Evolutionary conservation across 1,140 invertebrate genomes (phyloP), one percentile per base, ranked within the genome.

Genomic region (Oryctes rhinoceros): DNA sequence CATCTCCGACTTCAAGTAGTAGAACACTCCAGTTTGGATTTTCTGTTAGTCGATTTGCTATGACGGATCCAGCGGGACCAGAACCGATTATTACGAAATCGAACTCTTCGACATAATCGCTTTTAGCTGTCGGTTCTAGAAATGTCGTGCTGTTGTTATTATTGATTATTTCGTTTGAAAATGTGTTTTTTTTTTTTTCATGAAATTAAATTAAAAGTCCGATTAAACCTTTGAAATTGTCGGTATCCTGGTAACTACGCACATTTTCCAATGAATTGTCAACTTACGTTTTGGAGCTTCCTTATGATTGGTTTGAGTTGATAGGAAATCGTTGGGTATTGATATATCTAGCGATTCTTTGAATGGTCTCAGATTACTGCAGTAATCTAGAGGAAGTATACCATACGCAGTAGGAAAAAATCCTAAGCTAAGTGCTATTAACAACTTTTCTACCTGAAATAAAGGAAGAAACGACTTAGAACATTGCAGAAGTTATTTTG

Each of bases 11-110:
- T 87, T 94, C 93, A 81, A 96, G 80, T 0, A 96, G 85, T 49
- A 96, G 87, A 7, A 96, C 91, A 44, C 90, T 92, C 88, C 92
- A 93, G 74, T 91, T 82, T 78, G 88, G 79, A 76, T 91, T 89
- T 88, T 95, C 94, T 10, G 94, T 92, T 15, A 97, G 85, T 78
- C 92, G 87, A 83, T 92, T 93, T 6, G 92, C 92, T 1, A 91
- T 80, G 0, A 88, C 89, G 6, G 88, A 88, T 2, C 91, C 91
- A 0, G 90, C 90, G 0, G 91, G 90, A 9, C 89, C 84, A 11
- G 80, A 80, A 18, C 84, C 84, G 9, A 85, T 80, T 3, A 85
- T 78, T 9, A 85, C 81, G 77, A 84, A 85, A 81, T 84, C 83
- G 76, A 65, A 84, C 6, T 24, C 20, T 30, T 71, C 65, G 30